Evolutionary conservation across 2,888 invertebrate species (phyloP), one percentile per base, ranked within the genome.

Genomic region (Limulus polyphemus): DNA sequence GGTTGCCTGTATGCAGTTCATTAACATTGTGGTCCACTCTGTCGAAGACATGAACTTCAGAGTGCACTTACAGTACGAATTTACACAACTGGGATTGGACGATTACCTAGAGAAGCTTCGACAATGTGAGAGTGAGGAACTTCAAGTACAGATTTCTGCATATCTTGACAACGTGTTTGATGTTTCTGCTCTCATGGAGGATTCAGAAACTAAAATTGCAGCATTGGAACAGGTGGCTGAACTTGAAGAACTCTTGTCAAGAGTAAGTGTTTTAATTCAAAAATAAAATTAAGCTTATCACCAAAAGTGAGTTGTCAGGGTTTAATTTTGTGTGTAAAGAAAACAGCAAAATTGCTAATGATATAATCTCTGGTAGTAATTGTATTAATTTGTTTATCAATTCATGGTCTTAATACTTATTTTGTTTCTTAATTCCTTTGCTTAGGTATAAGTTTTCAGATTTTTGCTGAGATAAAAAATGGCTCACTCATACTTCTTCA

Each of bases 1-100:
- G 54, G 54, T 54, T 54, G 95, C 97, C 12, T 97, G 95, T 76
- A 95, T 97, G 93, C 98, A 99, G 81, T 99, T 99, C 79, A 91
- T 99, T 74, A 99, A 99, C 77, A 97, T 99, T 69, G 92, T 99
- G 69, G 98, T 99, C 3, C 99, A 99, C 79, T 95, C 95, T 0
- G 98, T 98, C 3, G 98, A 99, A 76, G 95, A 99, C 74, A 95
- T 98, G 92, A 98, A 99, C 79, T 97, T 94, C 78, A 80, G 99
- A 68, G 97, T 99, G 13, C 95, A 97, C 76, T 81, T 99, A 68
- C 99, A 99, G 77, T 95, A 97, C 75, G 99, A 99, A 80, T 98
- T 99, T 77, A 94, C 95, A 0, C 86, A 91, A 64, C 83, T 99
- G 58, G 94, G 94, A 32, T 80, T 99, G 62, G 98, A 99, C 77